These are phyloP conservation scores for Stratiolaelaps scimitus DNA, from an alignment of 1,140 invertebrate genomes.

Conservation along the genomic window DNA sequence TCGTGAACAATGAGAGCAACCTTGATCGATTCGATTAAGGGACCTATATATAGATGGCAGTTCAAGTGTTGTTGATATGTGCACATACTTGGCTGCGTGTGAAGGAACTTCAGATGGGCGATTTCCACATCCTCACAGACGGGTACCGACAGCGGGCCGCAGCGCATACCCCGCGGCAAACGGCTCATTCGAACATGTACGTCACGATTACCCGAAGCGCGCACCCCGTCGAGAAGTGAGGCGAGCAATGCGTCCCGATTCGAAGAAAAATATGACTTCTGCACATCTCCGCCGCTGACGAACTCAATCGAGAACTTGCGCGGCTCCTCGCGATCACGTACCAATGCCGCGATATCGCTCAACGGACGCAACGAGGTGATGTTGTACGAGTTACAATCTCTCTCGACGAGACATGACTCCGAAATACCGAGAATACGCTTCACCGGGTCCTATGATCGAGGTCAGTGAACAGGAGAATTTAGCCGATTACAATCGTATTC, in stretches of 20 bases:
- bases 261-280: slow-evolving; percentile 29
- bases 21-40: no score
- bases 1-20: no score
- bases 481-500: no score
- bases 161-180: slow-evolving; percentile 66
- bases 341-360: slow-evolving; percentile 65
- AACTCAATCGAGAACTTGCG: slow-evolving; percentile 91
- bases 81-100: slow-evolving; percentile 50
- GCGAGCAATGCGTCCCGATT: slow-evolving; percentile 76
- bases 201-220: slow-evolving; percentile 89
- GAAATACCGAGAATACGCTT: slow-evolving; percentile 82
- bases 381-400: slow-evolving; percentile 89
- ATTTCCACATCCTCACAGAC: slow-evolving; percentile 87
- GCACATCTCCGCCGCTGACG: slow-evolving; percentile 59
- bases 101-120: slow-evolving; percentile 66
- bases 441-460: slow-evolving; percentile 43
- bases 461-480: no score
- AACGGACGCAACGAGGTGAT: slow-evolving; percentile 76
- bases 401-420: slow-evolving; percentile 84
- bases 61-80: no score
- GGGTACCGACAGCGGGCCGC: slow-evolving; percentile 69
- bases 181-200: slow-evolving; percentile 82
- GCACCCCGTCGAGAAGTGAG: slow-evolving; percentile 83
- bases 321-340: slow-evolving; percentile 75
- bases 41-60: no score